Conservation (phyloP, 1,140 invertebrate species). For the Meloidogyne chitwoodi region DNA sequence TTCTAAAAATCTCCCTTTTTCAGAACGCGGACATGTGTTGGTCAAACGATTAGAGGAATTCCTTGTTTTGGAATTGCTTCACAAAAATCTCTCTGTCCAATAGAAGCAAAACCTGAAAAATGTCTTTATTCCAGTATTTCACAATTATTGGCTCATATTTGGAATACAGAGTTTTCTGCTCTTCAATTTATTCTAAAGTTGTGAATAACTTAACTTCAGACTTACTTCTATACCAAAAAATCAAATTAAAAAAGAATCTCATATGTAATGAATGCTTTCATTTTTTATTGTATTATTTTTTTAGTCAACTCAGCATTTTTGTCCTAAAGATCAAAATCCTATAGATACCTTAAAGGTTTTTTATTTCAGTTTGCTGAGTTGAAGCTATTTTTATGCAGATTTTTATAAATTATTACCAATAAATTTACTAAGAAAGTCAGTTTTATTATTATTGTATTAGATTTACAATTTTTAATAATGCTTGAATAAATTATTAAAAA, state of each 20-base stretch:
- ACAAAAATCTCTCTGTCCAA: conserved; percentile 50
- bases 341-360: no score
- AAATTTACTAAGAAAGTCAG: not conserved
- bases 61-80: conserved; percentile 61
- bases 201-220: not conserved
- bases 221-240: not conserved
- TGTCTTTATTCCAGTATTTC: not conserved
- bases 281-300: not conserved
- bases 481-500: not conserved
- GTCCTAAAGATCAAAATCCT: no score
- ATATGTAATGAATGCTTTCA: not conserved
- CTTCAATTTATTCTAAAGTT: not conserved
- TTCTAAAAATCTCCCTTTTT: not conserved
- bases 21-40: conserved; percentile 56
- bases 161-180: not conserved
- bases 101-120: not conserved
- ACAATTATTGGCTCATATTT: conserved; percentile 12
- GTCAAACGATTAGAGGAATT: conserved; percentile 71
- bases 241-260: not conserved
- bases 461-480: not conserved
- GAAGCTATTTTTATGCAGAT: no score
- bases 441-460: not conserved
- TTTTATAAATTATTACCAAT: no score
- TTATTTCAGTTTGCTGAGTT: no score
- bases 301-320: no score